These are phyloP conservation scores for Philopotamus ludificatus DNA, from an alignment of 1,140 invertebrate genomes.

Conservation along the genomic window DNA sequence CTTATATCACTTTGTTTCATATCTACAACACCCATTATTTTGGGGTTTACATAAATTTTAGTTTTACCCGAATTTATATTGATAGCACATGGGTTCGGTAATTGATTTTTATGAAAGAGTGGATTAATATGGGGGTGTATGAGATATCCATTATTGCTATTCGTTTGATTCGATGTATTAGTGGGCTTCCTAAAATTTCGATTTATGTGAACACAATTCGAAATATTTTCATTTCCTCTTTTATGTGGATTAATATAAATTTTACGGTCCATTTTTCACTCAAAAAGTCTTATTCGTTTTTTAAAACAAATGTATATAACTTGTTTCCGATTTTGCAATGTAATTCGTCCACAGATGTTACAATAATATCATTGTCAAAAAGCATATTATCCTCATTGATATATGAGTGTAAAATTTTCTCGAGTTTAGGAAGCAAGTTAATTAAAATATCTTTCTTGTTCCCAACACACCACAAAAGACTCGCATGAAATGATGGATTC, in stretches of 20 bases:
- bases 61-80: neutral
- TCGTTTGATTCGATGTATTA: no score
- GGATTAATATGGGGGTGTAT: conserved; percentile 32
- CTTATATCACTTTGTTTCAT: neutral
- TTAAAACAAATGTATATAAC: conserved; percentile 21
- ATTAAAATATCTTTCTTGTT: conserved; percentile 56
- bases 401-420: conserved; percentile 48
- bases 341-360: conserved; percentile 43
- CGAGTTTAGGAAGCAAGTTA: conserved; percentile 48
- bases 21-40: conserved; percentile 10
- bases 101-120: no score
- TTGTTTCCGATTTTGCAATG: conserved; percentile 34
- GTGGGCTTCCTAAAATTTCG: conserved; percentile 30
- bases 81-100: no score
- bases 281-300: no score
- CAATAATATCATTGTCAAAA: conserved; percentile 41
- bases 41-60: conserved; percentile 37
- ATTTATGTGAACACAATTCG: conserved; percentile 32
- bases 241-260: no score
- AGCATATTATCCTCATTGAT: conserved; percentile 43
- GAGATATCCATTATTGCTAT: no score
- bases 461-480: conserved; percentile 65
- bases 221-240: neutral
- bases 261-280: conserved; percentile 3
- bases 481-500: conserved; percentile 71